phyloP scores from a whole-genome alignment of 1,140 invertebrate genomes.

The Temnothorax longispinosus region DNA sequence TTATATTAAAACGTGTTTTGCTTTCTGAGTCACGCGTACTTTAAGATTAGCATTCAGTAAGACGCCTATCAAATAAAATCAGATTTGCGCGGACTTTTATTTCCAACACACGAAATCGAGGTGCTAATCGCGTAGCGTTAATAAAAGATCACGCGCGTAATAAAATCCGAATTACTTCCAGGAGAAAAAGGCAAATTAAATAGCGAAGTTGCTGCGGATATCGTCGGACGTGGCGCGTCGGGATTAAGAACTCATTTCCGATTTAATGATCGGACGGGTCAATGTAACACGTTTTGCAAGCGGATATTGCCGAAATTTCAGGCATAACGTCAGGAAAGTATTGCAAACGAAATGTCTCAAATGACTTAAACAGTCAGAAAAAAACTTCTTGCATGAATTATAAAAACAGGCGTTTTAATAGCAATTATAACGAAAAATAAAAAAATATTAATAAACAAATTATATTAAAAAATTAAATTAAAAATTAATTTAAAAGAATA shows the following conservation, averaged over 20 bases:
- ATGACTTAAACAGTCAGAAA: too few relatives aligned
- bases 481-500: background rate
- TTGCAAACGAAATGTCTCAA: background rate
- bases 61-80: slow-evolving; percentile 26
- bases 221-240: slow-evolving; percentile 14
- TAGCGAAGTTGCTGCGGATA: slow-evolving; percentile 50
- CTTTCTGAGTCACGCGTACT: slow-evolving; percentile 6
- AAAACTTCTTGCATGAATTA: background rate
- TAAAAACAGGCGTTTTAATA: background rate
- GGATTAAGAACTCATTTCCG: slow-evolving; percentile 71
- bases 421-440: background rate
- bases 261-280: slow-evolving; percentile 65
- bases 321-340: background rate
- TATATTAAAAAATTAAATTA: background rate
- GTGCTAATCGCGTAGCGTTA: slow-evolving; percentile 49
- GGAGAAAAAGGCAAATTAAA: slow-evolving; percentile 35
- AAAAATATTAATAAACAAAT: background rate
- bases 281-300: slow-evolving; percentile 33
- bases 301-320: slow-evolving; percentile 61
- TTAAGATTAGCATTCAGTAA: background rate
- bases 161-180: slow-evolving; percentile 69
- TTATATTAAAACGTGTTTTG: background rate
- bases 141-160: slow-evolving; percentile 46
- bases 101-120: slow-evolving; percentile 57
- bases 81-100: slow-evolving; percentile 19